phyloP scores from a whole-genome alignment of 2,888 invertebrate species.

The Orthonevra nobilis region DNA sequence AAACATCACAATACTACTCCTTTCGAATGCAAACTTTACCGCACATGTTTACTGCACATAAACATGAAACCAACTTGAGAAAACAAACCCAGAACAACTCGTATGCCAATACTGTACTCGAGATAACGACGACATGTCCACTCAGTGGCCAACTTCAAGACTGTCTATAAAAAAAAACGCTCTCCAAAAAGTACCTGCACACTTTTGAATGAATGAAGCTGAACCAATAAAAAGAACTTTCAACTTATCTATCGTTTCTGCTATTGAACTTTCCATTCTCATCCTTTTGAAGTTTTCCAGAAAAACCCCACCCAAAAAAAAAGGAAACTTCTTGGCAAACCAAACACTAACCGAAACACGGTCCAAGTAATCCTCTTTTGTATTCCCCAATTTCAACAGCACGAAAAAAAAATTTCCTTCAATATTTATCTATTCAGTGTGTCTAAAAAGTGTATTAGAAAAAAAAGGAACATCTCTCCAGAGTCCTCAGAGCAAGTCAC shows the following conservation, averaged over 20 bases:
- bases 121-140: slow-evolving; percentile 54
- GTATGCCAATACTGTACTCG: slow-evolving; percentile 19
- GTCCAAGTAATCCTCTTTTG: slow-evolving; percentile 36
- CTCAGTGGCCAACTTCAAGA: slow-evolving; percentile 47
- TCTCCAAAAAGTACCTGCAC: slow-evolving; percentile 32
- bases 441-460: slow-evolving; percentile 25
- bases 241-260: slow-evolving; percentile 1
- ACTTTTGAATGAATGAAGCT: no score
- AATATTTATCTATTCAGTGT: slow-evolving; percentile 45
- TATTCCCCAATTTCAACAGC: slow-evolving; percentile 10
- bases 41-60: slow-evolving; percentile 34
- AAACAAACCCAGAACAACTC: slow-evolving; percentile 28
- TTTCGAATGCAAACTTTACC: no score
- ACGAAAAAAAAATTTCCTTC: slow-evolving; percentile 15
- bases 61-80: slow-evolving; percentile 36
- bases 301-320: not conserved
- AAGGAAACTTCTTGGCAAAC: slow-evolving; percentile 18
- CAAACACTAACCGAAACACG: slow-evolving; percentile 16
- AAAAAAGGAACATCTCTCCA: slow-evolving; percentile 10
- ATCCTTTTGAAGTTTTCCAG: not conserved
- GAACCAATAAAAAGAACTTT: slow-evolving; percentile 27
- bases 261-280: slow-evolving; percentile 13
- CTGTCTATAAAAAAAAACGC: not conserved
- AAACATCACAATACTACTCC: no score
- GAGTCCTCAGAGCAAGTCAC: no score